Evolutionary conservation across 2,113 vertebrate species (phyloP).

Genomic region (Hydrolagus affinis): DNA sequence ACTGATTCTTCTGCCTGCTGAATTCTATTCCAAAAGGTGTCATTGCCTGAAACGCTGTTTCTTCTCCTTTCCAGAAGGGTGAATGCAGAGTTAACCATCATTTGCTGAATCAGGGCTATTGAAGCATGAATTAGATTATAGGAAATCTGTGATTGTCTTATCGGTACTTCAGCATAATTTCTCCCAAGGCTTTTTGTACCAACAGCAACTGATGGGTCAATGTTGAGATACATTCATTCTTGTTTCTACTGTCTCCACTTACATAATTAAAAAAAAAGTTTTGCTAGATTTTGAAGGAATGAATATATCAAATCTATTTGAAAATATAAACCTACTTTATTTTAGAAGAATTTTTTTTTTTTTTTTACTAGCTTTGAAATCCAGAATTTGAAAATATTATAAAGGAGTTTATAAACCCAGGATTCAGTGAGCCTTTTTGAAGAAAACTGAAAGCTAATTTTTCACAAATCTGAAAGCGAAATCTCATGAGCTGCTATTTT

Average conservation of each 20-base stretch:
- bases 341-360: no score
- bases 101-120: background rate
- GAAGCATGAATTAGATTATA: background rate
- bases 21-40: no score
- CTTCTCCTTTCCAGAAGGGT: background rate
- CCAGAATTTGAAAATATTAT: no score
- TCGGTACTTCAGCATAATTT: background rate
- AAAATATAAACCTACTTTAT: background rate
- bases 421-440: background rate
- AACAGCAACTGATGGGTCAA: no score
- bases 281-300: background rate
- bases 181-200: background rate
- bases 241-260: no score
- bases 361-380: no score
- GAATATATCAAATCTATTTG: background rate
- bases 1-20: background rate
- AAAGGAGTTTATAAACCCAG: background rate
- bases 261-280: background rate
- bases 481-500: background rate
- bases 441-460: background rate
- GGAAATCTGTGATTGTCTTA: background rate
- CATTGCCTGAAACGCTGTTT: background rate
- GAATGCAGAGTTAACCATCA: background rate
- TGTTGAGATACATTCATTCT: no score
- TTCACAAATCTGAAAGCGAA: background rate